phyloP scores from a whole-genome alignment of 2,113 vertebrate genomes.

The Orthonyx spaldingii region DNA sequence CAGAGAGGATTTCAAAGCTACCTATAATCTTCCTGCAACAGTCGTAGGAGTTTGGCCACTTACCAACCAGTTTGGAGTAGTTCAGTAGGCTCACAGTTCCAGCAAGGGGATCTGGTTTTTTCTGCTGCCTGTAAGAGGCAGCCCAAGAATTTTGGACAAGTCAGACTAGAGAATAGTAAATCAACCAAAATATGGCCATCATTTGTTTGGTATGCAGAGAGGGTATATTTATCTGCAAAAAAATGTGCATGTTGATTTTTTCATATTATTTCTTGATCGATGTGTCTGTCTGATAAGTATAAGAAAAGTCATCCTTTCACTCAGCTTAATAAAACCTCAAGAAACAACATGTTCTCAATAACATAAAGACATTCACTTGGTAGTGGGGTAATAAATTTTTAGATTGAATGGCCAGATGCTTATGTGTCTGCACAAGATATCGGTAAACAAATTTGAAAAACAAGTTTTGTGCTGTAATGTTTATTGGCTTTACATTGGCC shows the following conservation, averaged over 20 bases:
- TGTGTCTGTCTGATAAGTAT: not conserved
- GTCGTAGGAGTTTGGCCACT: not conserved
- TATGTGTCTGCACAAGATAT: not conserved
- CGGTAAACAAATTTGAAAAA: not conserved
- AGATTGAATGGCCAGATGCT: not conserved
- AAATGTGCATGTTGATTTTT: not conserved
- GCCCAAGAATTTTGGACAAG: not conserved
- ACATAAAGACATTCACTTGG: not conserved
- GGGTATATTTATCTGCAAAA: not conserved
- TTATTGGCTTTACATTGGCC: not conserved
- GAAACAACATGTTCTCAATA: not conserved
- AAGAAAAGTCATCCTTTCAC: not conserved
- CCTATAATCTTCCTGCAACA: not conserved
- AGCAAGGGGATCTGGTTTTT: not conserved
- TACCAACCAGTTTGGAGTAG: not conserved
- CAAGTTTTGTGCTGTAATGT: not conserved
- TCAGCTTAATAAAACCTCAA: slow-evolving; percentile 28
- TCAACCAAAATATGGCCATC: not conserved
- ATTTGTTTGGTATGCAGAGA: not conserved
- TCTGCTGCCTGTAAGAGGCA: not conserved
- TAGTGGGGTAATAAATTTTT: not conserved
- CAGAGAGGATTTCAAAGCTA: not conserved
- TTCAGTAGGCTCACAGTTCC: not conserved
- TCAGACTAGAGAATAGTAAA: not conserved
- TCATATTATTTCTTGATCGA: not conserved